These are phyloP conservation scores for Paedocypris micromegethes DNA, from an alignment of 2,797 vertebrate genomes.

Conservation along the genomic window DNA sequence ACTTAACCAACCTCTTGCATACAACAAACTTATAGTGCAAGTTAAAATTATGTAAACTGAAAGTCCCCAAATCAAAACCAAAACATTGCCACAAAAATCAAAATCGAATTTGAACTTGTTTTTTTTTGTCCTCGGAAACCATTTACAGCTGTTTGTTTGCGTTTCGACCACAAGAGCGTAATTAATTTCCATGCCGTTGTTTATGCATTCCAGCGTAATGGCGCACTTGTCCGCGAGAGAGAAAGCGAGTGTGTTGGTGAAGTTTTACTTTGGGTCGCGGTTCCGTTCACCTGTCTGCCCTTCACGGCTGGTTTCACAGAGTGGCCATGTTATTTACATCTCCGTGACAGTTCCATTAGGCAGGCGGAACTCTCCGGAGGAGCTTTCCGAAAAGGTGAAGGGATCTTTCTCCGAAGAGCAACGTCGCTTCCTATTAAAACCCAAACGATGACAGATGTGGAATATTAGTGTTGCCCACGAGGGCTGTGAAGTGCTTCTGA, in stretches of 20 bases:
- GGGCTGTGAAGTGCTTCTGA: slow-evolving; percentile 43
- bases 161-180: too few relatives aligned
- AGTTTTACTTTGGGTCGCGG: slow-evolving; percentile 26
- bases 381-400: slow-evolving; percentile 44
- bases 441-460: slow-evolving; percentile 43
- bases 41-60: too few relatives aligned
- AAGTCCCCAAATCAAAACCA: too few relatives aligned
- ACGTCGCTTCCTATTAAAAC: slow-evolving; percentile 37
- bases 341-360: slow-evolving; percentile 42
- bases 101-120: too few relatives aligned
- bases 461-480: slow-evolving; percentile 40
- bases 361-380: slow-evolving; percentile 29
- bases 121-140: too few relatives aligned
- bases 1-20: too few relatives aligned
- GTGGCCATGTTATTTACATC: slow-evolving; percentile 35
- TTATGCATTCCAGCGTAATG: too few relatives aligned
- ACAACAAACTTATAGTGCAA: too few relatives aligned
- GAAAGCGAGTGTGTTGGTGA: background rate
- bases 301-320: slow-evolving; percentile 46
- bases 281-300: slow-evolving; percentile 22
- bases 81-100: too few relatives aligned
- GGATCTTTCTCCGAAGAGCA: slow-evolving; percentile 37
- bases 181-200: too few relatives aligned
- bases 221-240: background rate
- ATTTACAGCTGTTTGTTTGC: too few relatives aligned